Base-by-base conservation (phyloP, 1,140 invertebrate species). In the Drosophila kepulauana region DNA sequence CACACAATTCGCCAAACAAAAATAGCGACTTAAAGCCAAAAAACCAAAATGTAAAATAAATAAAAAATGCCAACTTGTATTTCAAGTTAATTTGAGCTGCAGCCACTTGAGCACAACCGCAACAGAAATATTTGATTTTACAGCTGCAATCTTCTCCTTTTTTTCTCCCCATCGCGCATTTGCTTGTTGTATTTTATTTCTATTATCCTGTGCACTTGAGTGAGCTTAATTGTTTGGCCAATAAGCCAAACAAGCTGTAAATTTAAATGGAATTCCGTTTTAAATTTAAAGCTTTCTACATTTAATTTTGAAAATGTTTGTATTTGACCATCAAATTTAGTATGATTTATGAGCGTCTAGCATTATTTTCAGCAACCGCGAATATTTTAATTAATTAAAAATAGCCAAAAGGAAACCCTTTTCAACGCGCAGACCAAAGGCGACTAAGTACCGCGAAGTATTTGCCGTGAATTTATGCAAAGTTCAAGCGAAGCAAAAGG, bases 341-440 rank as follows among this genome's bases (percentile, higher is more conserved):
- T 16, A 46, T 49, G 61, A 75, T 75, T 78, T 70, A 49, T 71
- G 66, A 33, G 16, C 13, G 38, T 20, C 43, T 57, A 57, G 46
- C 5, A 58, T 45, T 81, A 67, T 75, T 80, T 72, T 71, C 41
- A 49, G 35, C 20, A 57, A 11, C 20, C 43, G 28, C 61, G 72
- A 87, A 79, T 87, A 87, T 79, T 86, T 79, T 82, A 78, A 87
- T 87, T 86, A 86, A 87, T 82, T 73, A 82, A 73, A 67, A 85
- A 84, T 78, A 59, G 58, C 65, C 75, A 61, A 72, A 63, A 56
- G 49, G 5, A 58, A 87, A 73, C 82, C 75, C 79, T 79, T 87
- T 86, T 78, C 65, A 67, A 3, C 33, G 6, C n/a, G 51, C 46
- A 61, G 41, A 70, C 16, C 61, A 35, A 35, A 61, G 68, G 43